Conservation (phyloP, 2,113 vertebrate species). For the Heteronetta atricapilla region DNA sequence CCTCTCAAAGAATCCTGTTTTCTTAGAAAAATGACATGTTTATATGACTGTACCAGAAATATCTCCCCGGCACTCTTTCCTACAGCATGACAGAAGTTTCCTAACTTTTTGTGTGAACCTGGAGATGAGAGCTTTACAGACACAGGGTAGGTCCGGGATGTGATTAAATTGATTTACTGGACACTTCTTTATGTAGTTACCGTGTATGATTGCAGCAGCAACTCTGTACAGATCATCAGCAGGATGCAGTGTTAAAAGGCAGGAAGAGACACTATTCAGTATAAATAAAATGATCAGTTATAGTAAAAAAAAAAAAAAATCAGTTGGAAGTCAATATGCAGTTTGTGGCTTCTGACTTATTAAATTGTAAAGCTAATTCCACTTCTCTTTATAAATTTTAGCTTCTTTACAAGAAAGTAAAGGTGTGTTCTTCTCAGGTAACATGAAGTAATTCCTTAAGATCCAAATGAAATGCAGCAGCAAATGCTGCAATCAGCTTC, state of each 20-base stretch:
- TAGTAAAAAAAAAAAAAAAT: not conserved
- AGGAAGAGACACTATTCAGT: not conserved
- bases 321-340: not conserved
- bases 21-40: not conserved
- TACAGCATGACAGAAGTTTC: not conserved
- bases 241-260: conserved; percentile 7
- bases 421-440: not conserved
- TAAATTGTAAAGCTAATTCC: not conserved
- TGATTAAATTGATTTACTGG: not conserved
- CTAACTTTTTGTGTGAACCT: not conserved
- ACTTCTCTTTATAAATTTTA: not conserved
- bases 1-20: not conserved
- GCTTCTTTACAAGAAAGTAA: not conserved
- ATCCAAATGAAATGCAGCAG: not conserved
- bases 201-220: not conserved
- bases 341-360: not conserved
- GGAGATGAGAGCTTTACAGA: not conserved
- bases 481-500: not conserved
- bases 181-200: not conserved
- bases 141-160: not conserved
- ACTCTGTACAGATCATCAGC: not conserved
- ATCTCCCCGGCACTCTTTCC: not conserved
- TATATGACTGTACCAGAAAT: not conserved
- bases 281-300: not conserved
- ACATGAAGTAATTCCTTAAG: not conserved